Conservation (phyloP, 2,797 vertebrate species). For the Chelmon rostratus region DNA sequence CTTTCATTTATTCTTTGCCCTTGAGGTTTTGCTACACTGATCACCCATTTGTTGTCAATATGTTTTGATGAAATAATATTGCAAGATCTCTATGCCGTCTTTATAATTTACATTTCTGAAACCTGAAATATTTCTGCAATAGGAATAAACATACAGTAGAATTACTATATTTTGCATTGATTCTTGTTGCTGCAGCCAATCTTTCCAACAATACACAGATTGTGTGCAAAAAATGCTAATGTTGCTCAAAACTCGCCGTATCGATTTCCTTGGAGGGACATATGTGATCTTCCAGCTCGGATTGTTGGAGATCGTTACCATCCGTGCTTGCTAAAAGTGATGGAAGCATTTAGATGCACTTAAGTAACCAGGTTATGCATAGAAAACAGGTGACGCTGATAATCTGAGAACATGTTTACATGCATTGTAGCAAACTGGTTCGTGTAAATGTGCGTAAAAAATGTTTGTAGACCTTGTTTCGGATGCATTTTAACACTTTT, state of each 20-base stretch:
- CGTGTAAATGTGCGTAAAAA: no score
- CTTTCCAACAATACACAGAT: neutral
- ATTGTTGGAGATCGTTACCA: neutral
- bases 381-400: neutral
- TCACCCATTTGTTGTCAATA: neutral
- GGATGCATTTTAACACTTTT: neutral
- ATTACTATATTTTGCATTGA: no score
- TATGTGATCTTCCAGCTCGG: neutral
- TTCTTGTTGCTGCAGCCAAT: neutral
- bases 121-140: neutral
- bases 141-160: neutral
- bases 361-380: no score
- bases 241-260: neutral
- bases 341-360: no score
- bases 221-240: neutral
- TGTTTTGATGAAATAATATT: constrained; percentile 2
- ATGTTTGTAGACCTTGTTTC: neutral
- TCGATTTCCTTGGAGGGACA: neutral
- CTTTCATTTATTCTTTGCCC: constrained; percentile 25
- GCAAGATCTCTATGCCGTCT: neutral
- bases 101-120: neutral
- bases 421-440: neutral
- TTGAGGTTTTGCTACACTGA: constrained; percentile 12
- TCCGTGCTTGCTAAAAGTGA: no score
- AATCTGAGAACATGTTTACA: neutral